A percentile compares a stretch with the other conserved stretches of the same genome.
These are phyloP conservation scores for Eupithecia inturbata DNA, from an alignment of 2,888 invertebrate species.

Conservation along the genomic window DNA sequence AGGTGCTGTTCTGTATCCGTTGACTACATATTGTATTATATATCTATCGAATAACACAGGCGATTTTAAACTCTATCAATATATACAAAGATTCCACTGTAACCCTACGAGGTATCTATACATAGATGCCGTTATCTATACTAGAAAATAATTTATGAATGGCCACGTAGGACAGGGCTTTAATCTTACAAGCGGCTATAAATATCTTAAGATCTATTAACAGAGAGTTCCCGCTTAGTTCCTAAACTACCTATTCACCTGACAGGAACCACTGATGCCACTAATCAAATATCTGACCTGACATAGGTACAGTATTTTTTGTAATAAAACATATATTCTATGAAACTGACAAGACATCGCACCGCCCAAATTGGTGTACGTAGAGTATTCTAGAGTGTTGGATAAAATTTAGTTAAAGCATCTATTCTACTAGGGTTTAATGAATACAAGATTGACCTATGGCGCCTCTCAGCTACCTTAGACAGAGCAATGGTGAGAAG, in stretches of 20 bases:
- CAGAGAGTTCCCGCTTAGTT: slow-evolving; percentile 25
- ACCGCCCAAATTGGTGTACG: neutral
- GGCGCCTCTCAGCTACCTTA: no score
- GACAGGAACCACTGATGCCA: slow-evolving; percentile 17
- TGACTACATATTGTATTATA: slow-evolving; percentile 37
- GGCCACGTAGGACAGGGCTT: slow-evolving; percentile 22
- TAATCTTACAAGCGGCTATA: slow-evolving; percentile 26
- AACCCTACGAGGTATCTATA: neutral
- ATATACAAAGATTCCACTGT: neutral
- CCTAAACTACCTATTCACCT: slow-evolving; percentile 21
- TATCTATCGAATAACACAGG: neutral
- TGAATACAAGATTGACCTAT: no score
- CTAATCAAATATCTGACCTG: neutral
- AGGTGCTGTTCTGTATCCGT: slow-evolving; percentile 35
- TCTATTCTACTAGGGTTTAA: neutral
- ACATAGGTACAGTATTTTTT: neutral
- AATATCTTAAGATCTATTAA: slow-evolving; percentile 33
- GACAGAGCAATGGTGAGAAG: no score
- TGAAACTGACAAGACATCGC: neutral
- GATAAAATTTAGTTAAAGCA: no score
- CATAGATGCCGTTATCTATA: slow-evolving; percentile 12
- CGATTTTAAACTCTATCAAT: neutral
- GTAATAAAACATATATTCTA: neutral
- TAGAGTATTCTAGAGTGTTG: neutral
- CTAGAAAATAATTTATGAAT: slow-evolving; percentile 37